phyloP scores from a whole-genome alignment of 2,113 vertebrate genomes.

The Suncus etruscus region DNA sequence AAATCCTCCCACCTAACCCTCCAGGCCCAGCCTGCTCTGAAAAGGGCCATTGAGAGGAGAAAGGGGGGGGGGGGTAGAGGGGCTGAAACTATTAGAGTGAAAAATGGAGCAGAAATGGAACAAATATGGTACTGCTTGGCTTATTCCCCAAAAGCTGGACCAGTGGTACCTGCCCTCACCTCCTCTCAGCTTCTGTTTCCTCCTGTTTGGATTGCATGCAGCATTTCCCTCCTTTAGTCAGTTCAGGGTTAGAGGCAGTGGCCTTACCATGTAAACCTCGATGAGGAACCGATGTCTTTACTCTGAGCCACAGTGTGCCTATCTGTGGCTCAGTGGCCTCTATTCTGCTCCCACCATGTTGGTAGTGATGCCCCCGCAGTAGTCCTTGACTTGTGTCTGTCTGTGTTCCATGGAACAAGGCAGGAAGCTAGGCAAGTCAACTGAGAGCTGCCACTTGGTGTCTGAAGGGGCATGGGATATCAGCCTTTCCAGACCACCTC shows the following conservation, averaged over 20 bases:
- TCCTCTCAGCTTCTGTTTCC: too few species aligned
- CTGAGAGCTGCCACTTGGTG: accelerated
- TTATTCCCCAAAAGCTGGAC: too few species aligned
- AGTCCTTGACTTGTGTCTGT: neutral
- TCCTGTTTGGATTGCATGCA: too few species aligned
- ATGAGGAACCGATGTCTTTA: neutral
- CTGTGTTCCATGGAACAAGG: neutral
- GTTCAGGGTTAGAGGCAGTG: neutral
- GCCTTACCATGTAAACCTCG: neutral
- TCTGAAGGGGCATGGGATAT: neutral
- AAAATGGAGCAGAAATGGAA: neutral
- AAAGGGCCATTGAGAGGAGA: constrained; percentile 27
- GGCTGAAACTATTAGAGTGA: neutral
- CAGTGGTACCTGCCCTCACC: too few species aligned
- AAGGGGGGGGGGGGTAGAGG: neutral
- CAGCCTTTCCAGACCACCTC: neutral
- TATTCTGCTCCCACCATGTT: too few species aligned
- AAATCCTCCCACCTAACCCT: constrained; percentile 20
- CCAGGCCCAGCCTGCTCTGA: neutral
- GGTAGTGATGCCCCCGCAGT: neutral
- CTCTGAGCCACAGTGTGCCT: neutral
- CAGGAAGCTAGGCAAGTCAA: neutral
- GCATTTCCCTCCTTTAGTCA: too few species aligned
- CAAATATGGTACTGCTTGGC: neutral
- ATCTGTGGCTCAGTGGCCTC: neutral